Evolutionary conservation across 2,888 invertebrate genomes (phyloP).

Genomic region (Reticulitermes lucifugus): DNA sequence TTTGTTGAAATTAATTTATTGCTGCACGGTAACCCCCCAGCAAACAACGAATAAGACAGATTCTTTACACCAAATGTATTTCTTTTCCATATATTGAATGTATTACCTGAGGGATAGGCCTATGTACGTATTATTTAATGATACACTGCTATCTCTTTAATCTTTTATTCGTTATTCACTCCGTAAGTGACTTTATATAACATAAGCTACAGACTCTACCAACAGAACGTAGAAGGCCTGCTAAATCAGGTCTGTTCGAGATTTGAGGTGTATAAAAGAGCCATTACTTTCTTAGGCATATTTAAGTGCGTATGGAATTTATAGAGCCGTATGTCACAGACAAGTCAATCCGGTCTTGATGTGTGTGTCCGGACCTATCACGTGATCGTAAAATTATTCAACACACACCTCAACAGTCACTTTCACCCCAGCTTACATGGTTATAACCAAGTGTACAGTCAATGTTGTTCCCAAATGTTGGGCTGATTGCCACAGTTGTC

Average conservation of each 20-base stretch:
- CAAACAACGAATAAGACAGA: background rate
- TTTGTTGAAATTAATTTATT: background rate
- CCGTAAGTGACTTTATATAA: background rate
- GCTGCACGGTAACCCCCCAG: background rate
- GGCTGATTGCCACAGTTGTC: too few relatives aligned
- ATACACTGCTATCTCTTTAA: conserved; percentile 24
- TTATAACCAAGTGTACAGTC: background rate
- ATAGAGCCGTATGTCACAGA: conserved; percentile 20
- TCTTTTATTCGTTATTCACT: conserved; percentile 7
- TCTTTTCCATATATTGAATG: background rate
- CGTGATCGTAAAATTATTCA: conserved; percentile 27
- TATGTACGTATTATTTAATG: conserved; percentile 25
- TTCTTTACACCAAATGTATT: background rate
- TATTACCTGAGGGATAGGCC: background rate
- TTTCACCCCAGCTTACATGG: conserved; percentile 10
- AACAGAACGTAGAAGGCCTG: conserved; percentile 21
- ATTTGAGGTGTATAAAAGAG: conserved; percentile 20
- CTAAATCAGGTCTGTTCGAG: background rate
- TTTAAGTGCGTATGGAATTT: conserved; percentile 9
- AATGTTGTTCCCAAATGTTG: background rate
- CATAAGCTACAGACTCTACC: background rate
- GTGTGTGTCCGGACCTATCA: conserved; percentile 26
- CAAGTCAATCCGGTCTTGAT: conserved; percentile 44
- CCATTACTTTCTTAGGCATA: conserved; percentile 1
- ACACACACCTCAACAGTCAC: background rate